Evolutionary conservation across 2,888 invertebrate species (phyloP), one percentile per base, ranked within the genome.

Genomic region (Pristionchus japonicus): DNA sequence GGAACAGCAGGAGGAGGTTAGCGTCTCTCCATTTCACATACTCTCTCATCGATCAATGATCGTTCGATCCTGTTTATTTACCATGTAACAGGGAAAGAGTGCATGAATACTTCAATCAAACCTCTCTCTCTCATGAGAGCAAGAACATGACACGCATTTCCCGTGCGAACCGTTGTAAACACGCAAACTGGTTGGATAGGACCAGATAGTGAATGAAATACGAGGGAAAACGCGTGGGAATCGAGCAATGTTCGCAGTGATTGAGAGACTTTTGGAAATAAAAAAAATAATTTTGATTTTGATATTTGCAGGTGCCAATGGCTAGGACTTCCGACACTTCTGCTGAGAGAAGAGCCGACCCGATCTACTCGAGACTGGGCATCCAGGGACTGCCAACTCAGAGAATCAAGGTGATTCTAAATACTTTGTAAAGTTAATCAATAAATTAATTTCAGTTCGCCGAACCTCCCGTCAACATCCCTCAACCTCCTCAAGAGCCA

Each of bases 401-500:
- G 85, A 83, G 52, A 52, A 49, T 83, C 52, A 83, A 83, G 82
- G 82, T 83, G 27, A n/a, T n/a, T n/a, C n/a, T n/a, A n/a, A n/a
- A n/a, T n/a, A n/a, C n/a, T n/a, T 67, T 3, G 67, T 11, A 6
- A 43, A 43, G 11, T 20, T 52, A 7, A 20, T 6, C 52, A 15
- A 52, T 13, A 52, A 20, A 67, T 67, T 61, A 23, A 34, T 67
- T 67, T 20, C 23, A 70, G 70, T 37, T 70, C 40, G 40, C 34
- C 37, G 70, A 70, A 20, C 70, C 70, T 3, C 11, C 64, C 31
- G 37, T 40, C 37, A 37, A 70, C 4, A 37, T 70, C 1, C 70
- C 70, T 20, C 64, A 64, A 6, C 1, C 31, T 0, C 70, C 70
- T 15, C 13, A 6, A 15, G 67, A 9, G 61, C 61, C 43, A 23